Evolutionary conservation across 2,888 invertebrate species (phyloP), one percentile per base, ranked within the genome.

Genomic region (Ametastegia equiseti): DNA sequence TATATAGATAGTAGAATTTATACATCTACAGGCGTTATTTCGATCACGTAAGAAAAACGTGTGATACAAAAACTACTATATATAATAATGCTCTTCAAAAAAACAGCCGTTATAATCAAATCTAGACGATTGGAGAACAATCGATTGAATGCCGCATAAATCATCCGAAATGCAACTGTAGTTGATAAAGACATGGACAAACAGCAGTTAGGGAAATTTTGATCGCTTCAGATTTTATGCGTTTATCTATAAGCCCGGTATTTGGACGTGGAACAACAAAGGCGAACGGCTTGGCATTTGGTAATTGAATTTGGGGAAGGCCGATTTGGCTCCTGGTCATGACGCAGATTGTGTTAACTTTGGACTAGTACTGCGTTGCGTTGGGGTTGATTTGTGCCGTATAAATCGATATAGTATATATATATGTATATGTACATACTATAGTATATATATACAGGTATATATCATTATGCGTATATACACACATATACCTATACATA

Each of bases 231-330:
- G 15, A 30, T 30, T 60, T 4, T 30, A 27, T 39, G 11, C n/a
- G 11, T 23, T 19, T n/a, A 54, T 15, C 13, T 7, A 19, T 54
- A 39, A 36, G 65, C 36, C 47, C 47, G n/a, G 71, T 9, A 9
- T 63, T 9, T 9, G 30, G 45, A 23, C 19, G 39, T 3, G 67
- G 15, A 47, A 27, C 13, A 11, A 45, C 45, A 71, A 71, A 47
- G 71, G 71, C 71, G 30, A 71, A 45, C 30, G 27, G 45, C 30
- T 45, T n/a, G 45, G 71, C 19, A 42, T 42, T 7, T 73, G 13
- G 47, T 45, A 47, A 73, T 73, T 73, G 73, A 73, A 47, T 73
- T 73, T 23, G 15, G 47, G 71, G 33, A 1, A 33, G n/a, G n/a
- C n/a, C n/a, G n/a, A 33, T 33, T 73, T 15, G 7, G 23, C 50